Evolutionary conservation across 2,113 vertebrate genomes (phyloP), one percentile per base, ranked within the genome.

Genomic region (Paramormyrops kingsleyae): DNA sequence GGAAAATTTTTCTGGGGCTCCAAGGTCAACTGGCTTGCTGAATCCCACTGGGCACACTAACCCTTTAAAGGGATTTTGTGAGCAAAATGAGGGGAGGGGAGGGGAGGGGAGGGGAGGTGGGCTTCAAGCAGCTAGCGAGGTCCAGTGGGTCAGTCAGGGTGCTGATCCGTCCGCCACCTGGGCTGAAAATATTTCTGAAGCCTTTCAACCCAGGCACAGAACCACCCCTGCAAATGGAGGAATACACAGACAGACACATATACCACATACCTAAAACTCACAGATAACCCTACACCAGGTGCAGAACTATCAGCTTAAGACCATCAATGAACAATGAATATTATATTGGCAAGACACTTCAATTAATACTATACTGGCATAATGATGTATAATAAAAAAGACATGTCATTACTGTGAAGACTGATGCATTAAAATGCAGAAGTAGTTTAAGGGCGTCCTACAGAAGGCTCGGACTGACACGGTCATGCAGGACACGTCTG

Each of bases 121-220:
- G 44, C 44, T 84, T 24, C 39, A 47, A 19, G 17, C 83, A 80
- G 74, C 74, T 3, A 42, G 74, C 12, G 6, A 19, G 74, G 35
- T 80, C 17, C 74, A 80, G 15, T 80, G 74, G 74, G 74, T 80
- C 74, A 80, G 35, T 39, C 74, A 80, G 31, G 74, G 31, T 42
- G 31, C 13, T 42, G 74, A 15, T 39, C 31, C 15, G 10, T 3
- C 35, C 39, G 74, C 74, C 74, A 80, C 74, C 35, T 80, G 74
- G 35, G 74, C 74, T 80, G 74, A 35, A 80, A 80, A 80, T 42
- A 80, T 80, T 80, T 80, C 74, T 80, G 35, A 80, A 80, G 74
- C 74, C 17, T 80, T 80, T 80, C 74, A 80, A 27, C 74, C 35
- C 62, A 31, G n/a, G 27, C 27, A 31, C 1, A 74, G 21, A 88